Base-by-base conservation (phyloP, 2,888 invertebrate species). In the Aphidoletes aphidimyza region DNA sequence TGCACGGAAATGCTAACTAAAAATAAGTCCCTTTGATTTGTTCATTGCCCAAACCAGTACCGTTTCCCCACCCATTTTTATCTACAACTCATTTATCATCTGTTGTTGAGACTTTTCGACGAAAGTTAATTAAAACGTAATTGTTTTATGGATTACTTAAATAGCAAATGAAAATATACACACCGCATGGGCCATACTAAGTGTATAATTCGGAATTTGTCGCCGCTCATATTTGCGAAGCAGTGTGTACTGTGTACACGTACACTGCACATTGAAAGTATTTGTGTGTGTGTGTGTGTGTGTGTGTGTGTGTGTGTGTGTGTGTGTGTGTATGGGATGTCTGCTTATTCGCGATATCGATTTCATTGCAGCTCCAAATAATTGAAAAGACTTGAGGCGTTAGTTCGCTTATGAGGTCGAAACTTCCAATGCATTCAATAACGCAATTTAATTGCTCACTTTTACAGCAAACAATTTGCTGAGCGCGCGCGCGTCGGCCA, bases 131-230 rank as follows among this genome's bases (percentile, higher is more conserved):
- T 69, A 69, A 69, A 69, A 69, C 69, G 30, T 69, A 69, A 69
- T 69, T 69, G 69, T 69, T 69, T 69, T 69, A 69, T 69, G 69
- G 69, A 69, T 69, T 69, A 69, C 69, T 69, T 69, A 69, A 69
- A 14, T 3, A 3, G 69, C 2, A 14, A 69, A 69, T 69, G 69
- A 30, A n/a, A 30, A 30, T 69, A 26, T 5, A 54, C 54, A 47
- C 19, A 17, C 47, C 47, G 17, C 47, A 14, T 11, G 17, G 2
- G 54, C 54, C 30, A 69, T 30, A 34, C 30, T 69, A 69, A 69
- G 26, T 69, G 69, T 69, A 30, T 69, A 69, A 34, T 69, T 30
- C 30, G 2, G 14, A 69, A 69, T 69, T 14, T 69, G 69, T 34
- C 69, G 5, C 30, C 69, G 54, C 54, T 54, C 22, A 17, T 22